phyloP scores from a whole-genome alignment of 1,140 invertebrate genomes.

The Hormaphis cornu region DNA sequence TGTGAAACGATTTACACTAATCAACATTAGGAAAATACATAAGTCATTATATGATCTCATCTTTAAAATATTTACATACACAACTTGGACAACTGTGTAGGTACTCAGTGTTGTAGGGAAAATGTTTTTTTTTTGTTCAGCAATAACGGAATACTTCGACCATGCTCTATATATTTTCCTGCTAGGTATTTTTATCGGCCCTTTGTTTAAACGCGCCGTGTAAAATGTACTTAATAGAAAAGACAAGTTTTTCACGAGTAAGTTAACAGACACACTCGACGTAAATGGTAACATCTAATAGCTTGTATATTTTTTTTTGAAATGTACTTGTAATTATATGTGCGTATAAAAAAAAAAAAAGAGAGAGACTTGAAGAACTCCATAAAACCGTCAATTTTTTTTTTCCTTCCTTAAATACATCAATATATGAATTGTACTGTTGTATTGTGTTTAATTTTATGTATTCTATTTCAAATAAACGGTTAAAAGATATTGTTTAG shows the following conservation, averaged over 20 bases:
- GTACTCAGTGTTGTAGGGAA: no score
- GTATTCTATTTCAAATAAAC: no score
- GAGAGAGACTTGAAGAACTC: neutral
- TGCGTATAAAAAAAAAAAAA: neutral
- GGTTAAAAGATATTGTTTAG: no score
- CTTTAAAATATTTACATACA: no score
- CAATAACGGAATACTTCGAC: neutral
- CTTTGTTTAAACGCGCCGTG: constrained; percentile 7
- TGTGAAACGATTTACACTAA: no score
- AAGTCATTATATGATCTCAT: no score
- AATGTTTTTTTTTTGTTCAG: neutral
- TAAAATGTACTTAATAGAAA: neutral
- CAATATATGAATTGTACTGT: no score
- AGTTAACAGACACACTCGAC: neutral
- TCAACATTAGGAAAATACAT: no score
- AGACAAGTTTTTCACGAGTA: constrained; percentile 1
- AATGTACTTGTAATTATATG: constrained; percentile 9
- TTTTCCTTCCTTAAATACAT: neutral
- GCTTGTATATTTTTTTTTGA: neutral
- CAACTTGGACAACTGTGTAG: no score
- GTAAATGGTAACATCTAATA: constrained; percentile 24
- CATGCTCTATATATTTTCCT: constrained; percentile 20
- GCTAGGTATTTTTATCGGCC: neutral
- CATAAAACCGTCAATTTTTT: neutral
- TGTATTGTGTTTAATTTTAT: no score